Evolutionary conservation across 2,797 vertebrate species (phyloP), one percentile per base, ranked within the genome.

Genomic region (Rhynchonycteris naso): DNA sequence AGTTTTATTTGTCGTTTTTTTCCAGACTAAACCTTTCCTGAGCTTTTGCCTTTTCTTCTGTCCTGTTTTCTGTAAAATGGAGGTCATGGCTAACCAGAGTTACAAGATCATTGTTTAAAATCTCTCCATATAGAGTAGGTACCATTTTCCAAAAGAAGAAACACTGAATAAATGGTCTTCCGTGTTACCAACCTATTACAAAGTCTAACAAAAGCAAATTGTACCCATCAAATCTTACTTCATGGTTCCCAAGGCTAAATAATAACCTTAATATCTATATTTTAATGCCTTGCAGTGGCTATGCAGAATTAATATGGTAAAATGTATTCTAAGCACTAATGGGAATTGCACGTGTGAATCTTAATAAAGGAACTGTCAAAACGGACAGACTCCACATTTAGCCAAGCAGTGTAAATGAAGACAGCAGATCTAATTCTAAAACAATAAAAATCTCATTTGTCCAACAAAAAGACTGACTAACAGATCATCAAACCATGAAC

Each of bases 1-100:
- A 86, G 47, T 26, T 28, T 58, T 33, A 63, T 59, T 88, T 16
- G 1, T 14, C 33, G 47, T 61, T 59, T 54, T 58, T 79, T n/a
- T 38, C 72, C 35, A 85, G 56, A 10, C 26, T 65, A n/a, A 28
- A 54, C 8, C 26, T 19, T 88, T 65, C 58, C 7, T 56, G 30
- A 80, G 68, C n/a, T 15, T 38, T 8, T 52, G 10, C 35, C 30
- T 90, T 87, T 84, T 35, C 54, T 91, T 88, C 69, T 78, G 63
- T 86, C 50, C n/a, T 90, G n/a, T 83, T 90, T 92, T 83, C 65
- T 81, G 43, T 81, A 30, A 93, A 84, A 88, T 5, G 33, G 28
- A 88, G 56, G 19, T 18, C 69, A 33, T 59, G 21, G 26, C 33
- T 75, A 76, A 59, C 18, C 66, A 76, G 47, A n/a, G 22, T 84